These are phyloP conservation scores for Popillia japonica DNA, from an alignment of 1,140 invertebrate species.

Conservation along the genomic window DNA sequence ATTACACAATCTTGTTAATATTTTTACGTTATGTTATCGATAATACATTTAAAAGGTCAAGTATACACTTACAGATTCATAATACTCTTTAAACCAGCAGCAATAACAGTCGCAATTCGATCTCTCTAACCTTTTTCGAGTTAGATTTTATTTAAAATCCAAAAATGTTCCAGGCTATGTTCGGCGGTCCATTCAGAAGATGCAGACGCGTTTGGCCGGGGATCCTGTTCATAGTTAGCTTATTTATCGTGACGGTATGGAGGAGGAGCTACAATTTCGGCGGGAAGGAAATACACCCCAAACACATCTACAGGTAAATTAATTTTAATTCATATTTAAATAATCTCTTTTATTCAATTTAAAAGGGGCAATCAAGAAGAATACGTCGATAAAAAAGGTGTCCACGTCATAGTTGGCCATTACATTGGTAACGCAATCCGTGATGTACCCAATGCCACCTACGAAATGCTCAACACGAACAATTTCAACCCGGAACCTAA, in stretches of 20 bases:
- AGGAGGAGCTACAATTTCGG: constrained; percentile 36
- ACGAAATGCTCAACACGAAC: constrained; percentile 85
- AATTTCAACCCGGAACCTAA: constrained; percentile 77
- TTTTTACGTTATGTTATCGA: too few relatives aligned
- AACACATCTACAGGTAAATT: constrained; percentile 30
- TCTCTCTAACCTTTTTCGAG: too few relatives aligned
- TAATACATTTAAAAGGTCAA: too few relatives aligned
- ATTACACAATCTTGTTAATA: too few relatives aligned
- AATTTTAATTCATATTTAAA: too few relatives aligned
- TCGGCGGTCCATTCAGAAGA: constrained; percentile 52
- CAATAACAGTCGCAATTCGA: too few relatives aligned
- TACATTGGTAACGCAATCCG: constrained; percentile 70
- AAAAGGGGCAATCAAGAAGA: constrained; percentile 65
- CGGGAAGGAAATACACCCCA: neutral
- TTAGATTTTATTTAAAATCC: too few relatives aligned
- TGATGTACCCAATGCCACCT: constrained; percentile 55
- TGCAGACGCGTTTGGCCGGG: constrained; percentile 51
- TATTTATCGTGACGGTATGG: constrained; percentile 50
- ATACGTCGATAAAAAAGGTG: constrained; percentile 76
- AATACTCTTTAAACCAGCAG: too few relatives aligned
- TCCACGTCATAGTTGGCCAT: constrained; percentile 83
- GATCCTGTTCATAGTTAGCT: constrained; percentile 46
- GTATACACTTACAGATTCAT: too few relatives aligned
- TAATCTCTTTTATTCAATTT: constrained; percentile 32
- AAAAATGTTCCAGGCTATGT: constrained; percentile 45